Conservation (phyloP, 2,888 invertebrate species). For the Meiosimyza platycephala region DNA sequence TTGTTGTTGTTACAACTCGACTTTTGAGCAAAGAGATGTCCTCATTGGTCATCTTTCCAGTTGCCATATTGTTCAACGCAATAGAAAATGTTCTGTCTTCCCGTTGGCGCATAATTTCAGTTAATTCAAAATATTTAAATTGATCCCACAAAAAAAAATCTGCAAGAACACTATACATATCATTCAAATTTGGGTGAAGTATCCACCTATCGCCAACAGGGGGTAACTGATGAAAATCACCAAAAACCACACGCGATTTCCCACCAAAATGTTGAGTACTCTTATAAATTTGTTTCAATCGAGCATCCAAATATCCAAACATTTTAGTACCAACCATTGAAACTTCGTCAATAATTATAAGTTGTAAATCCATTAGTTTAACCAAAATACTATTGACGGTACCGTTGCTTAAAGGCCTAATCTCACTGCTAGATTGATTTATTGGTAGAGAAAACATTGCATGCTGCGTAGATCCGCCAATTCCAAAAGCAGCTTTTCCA, state of each 20-base stretch:
- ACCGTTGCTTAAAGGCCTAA: constrained; percentile 33
- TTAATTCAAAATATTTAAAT: background rate
- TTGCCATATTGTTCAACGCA: constrained; percentile 32
- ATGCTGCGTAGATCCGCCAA: constrained; percentile 33
- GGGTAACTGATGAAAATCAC: constrained; percentile 5
- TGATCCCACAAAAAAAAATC: background rate
- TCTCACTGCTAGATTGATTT: constrained; percentile 31
- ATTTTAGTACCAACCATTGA: constrained; percentile 4
- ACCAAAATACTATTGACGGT: constrained; percentile 25
- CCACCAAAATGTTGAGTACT: background rate
- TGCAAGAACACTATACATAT: too few species aligned
- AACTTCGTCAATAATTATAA: background rate
- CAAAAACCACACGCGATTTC: background rate
- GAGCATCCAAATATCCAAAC: background rate
- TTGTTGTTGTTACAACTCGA: constrained; percentile 6
- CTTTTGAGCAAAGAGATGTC: constrained; percentile 21
- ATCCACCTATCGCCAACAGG: constrained; percentile 26
- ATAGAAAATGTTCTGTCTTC: constrained; percentile 12
- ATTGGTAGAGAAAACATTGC: constrained; percentile 36
- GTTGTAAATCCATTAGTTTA: constrained; percentile 26
- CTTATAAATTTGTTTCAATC: too few species aligned
- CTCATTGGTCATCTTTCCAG: constrained; percentile 23
- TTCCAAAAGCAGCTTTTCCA: constrained; percentile 33
- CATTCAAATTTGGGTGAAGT: background rate
- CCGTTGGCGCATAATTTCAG: constrained; percentile 21